Evolutionary conservation across 2,113 vertebrate genomes (phyloP).

Genomic region (Corapipo altera): DNA sequence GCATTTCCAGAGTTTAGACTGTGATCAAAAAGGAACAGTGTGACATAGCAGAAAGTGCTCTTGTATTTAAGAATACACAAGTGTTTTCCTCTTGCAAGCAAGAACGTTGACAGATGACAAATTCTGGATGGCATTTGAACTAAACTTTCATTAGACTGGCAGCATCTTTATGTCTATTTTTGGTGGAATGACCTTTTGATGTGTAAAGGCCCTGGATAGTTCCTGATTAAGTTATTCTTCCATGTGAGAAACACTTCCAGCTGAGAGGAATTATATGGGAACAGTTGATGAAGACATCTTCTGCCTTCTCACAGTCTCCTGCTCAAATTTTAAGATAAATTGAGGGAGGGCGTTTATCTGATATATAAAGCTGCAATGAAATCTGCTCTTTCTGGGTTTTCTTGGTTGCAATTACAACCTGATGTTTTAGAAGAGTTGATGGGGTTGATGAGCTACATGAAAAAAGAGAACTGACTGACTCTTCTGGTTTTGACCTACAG

Average conservation of each 20-base stretch:
- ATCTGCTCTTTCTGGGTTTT: neutral
- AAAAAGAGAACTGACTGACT: neutral
- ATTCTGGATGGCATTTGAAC: slow-evolving; percentile 49
- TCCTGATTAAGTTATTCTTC: slow-evolving; percentile 19
- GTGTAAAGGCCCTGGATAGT: slow-evolving; percentile 29
- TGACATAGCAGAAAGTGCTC: neutral
- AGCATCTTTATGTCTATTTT: slow-evolving; percentile 57
- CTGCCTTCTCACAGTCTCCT: neutral
- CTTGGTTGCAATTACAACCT: neutral
- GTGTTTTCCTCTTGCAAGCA: slow-evolving; percentile 2
- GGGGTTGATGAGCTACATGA: neutral
- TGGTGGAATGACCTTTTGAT: slow-evolving; percentile 53
- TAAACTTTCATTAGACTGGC: slow-evolving; percentile 52
- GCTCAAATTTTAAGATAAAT: neutral
- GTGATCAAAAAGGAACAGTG: neutral
- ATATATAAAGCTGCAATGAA: neutral
- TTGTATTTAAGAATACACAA: neutral
- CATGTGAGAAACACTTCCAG: neutral
- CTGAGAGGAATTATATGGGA: neutral
- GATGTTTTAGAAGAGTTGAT: neutral
- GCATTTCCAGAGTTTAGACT: neutral
- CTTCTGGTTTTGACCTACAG: neutral
- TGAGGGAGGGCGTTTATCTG: neutral
- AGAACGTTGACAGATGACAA: slow-evolving; percentile 52
- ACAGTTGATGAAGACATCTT: neutral